Evolutionary conservation across 2,113 vertebrate species (phyloP).

Genomic region (Anthoscopus minutus): DNA sequence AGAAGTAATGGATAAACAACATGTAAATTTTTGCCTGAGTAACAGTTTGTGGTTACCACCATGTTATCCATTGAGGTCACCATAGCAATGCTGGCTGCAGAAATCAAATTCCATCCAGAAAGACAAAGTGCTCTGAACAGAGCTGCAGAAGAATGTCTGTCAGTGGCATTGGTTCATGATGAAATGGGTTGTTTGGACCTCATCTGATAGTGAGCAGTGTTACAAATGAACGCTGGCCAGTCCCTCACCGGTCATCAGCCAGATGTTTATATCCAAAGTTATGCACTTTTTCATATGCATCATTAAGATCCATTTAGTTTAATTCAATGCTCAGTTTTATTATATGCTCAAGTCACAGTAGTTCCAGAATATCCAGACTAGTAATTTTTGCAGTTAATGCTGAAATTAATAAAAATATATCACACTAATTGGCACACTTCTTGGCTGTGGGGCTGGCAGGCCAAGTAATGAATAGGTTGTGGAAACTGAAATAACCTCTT

Average conservation of each 20-base stretch:
- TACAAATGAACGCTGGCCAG: background rate
- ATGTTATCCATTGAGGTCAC: accelerated
- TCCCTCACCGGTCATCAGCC: background rate
- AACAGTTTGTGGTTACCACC: background rate
- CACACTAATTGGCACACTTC: background rate
- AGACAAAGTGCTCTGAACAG: background rate
- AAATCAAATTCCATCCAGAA: background rate
- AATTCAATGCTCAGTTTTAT: background rate
- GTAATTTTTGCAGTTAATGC: background rate
- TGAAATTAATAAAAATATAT: constrained; percentile 17
- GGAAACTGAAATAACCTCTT: background rate
- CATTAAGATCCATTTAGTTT: constrained; percentile 45
- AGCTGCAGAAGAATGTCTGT: background rate
- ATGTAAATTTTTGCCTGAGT: background rate
- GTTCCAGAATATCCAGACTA: background rate
- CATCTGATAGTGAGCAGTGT: background rate
- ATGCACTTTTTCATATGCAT: constrained; percentile 28
- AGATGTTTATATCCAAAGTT: constrained; percentile 51
- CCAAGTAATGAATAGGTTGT: background rate
- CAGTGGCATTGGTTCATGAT: background rate
- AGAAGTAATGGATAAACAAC: background rate
- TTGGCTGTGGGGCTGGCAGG: background rate
- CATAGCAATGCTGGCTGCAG: background rate
- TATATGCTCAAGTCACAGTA: background rate
- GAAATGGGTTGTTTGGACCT: background rate